A percentile compares a stretch with the other conserved stretches of the same genome.
phyloP scores from a whole-genome alignment of 2,888 invertebrate genomes.

The Ypsolopha scabrella region DNA sequence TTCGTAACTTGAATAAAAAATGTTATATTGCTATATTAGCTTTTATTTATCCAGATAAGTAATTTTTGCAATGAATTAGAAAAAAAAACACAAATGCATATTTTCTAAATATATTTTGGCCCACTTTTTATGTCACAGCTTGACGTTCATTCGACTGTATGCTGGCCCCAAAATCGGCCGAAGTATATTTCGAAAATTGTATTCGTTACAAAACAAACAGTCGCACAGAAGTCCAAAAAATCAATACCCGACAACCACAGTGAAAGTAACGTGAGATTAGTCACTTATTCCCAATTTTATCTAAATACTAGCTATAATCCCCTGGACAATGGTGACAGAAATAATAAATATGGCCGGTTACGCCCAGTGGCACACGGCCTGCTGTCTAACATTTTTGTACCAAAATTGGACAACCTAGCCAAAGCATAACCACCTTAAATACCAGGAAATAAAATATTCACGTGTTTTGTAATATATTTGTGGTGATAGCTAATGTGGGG shows the following conservation, averaged over 20 bases:
- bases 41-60: no score
- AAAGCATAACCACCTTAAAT: no score
- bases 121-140: no score
- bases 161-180: no score
- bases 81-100: no score
- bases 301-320: constrained; percentile 65
- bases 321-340: constrained; percentile 64
- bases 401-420: no score
- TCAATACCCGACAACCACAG: constrained; percentile 25
- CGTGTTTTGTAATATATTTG: constrained; percentile 53
- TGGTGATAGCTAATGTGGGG: constrained; percentile 43
- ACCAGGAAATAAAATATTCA: constrained; percentile 8
- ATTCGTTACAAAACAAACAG: neutral
- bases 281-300: constrained; percentile 63
- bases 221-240: constrained; percentile 22
- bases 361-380: constrained; percentile 42
- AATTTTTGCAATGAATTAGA: no score
- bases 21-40: no score
- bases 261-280: neutral
- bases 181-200: no score
- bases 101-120: no score
- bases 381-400: neutral
- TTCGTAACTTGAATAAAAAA: no score
- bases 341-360: constrained; percentile 58
- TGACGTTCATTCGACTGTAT: no score